These are phyloP conservation scores for Gymnobelideus leadbeateri DNA, from an alignment of 2,113 vertebrate genomes.

Conservation along the genomic window DNA sequence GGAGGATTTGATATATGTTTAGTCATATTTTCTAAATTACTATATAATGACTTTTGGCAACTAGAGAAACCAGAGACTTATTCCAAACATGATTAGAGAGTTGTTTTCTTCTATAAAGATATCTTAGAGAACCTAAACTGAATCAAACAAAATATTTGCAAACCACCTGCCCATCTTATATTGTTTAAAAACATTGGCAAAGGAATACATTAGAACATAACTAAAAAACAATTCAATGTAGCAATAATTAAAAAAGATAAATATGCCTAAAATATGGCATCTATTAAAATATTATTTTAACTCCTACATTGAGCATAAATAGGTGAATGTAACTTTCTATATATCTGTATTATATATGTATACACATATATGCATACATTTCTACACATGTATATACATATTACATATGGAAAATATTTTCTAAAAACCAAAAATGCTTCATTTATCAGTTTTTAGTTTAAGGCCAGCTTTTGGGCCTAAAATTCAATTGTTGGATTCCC, in stretches of 20 bases:
- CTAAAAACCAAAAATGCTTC: not conserved
- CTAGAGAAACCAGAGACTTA: slow-evolving; percentile 1
- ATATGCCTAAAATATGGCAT: not conserved
- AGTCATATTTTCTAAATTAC: slow-evolving; percentile 78
- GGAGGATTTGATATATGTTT: slow-evolving; percentile 75
- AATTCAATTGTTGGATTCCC: not conserved
- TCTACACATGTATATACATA: not conserved
- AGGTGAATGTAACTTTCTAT: not conserved
- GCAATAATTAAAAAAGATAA: not conserved
- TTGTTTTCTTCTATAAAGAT: not conserved
- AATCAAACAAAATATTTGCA: not conserved
- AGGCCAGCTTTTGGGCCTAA: not conserved
- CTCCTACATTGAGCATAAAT: not conserved
- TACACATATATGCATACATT: not conserved
- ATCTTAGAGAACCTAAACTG: not conserved
- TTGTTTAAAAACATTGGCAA: not conserved
- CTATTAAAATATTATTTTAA: not conserved
- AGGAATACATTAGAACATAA: not conserved
- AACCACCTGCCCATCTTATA: not conserved
- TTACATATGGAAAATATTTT: not conserved
- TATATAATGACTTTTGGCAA: slow-evolving; percentile 71
- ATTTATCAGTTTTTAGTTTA: not conserved
- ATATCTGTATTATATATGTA: not conserved
- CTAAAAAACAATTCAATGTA: not conserved
- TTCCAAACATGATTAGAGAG: slow-evolving; percentile 30